Evolutionary conservation across 2,888 invertebrate species (phyloP).

Genomic region (Apocheima hispidaria): DNA sequence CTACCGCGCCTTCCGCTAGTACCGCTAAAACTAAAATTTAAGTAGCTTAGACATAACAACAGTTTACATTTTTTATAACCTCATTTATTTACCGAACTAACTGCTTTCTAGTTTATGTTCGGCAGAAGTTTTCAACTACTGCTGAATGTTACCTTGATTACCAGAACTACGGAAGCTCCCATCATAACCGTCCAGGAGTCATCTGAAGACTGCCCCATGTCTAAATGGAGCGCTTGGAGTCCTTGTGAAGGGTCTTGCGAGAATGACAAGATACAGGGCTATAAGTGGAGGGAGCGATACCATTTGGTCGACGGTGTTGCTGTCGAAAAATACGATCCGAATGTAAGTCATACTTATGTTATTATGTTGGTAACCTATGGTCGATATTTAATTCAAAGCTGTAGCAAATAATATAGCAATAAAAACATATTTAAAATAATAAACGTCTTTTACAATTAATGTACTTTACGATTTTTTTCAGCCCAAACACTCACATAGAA

Average conservation of each 20-base stretch:
- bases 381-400: too few species aligned
- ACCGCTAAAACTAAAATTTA: too few species aligned
- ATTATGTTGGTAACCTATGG: not conserved
- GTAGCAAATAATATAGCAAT: not conserved
- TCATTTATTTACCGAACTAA: too few species aligned
- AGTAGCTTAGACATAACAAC: too few species aligned
- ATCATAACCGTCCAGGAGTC: constrained; percentile 63
- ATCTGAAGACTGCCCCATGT: constrained; percentile 69
- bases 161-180: constrained; percentile 57
- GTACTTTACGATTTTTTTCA: constrained; percentile 50
- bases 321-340: constrained; percentile 74
- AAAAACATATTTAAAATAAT: too few species aligned
- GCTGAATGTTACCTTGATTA: not conserved
- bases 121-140: not conserved
- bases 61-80: too few species aligned
- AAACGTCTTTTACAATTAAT: too few species aligned
- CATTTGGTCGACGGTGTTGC: constrained; percentile 74
- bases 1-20: too few species aligned
- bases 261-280: constrained; percentile 61
- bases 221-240: constrained; percentile 74
- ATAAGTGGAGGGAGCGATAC: constrained; percentile 70
- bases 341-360: constrained; percentile 53
- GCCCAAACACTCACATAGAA: constrained; percentile 58
- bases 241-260: constrained; percentile 72
- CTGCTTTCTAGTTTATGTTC: too few species aligned